Base-by-base conservation (phyloP, 1,140 invertebrate genomes). In the Colletes gigas region DNA sequence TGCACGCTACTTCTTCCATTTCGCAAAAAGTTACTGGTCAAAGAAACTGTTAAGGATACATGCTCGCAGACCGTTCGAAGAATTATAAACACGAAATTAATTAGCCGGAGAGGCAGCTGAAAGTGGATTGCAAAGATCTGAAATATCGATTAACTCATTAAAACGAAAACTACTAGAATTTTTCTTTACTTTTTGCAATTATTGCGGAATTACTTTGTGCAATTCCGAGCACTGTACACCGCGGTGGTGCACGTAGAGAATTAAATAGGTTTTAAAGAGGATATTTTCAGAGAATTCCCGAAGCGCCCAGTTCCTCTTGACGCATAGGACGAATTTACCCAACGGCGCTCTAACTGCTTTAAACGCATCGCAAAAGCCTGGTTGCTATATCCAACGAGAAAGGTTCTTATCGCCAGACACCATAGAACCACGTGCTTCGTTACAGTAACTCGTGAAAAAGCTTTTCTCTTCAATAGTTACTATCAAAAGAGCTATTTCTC, bases 321-420 rank as follows among this genome's bases (percentile, higher is more conserved):
- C 30, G n/a, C 14, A 17, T 15, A 17, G 44, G 66, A 55, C 66
- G 39, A 75, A 55, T 75, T 55, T 62, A 21, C n/a, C 62, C 19
- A n/a, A 14, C 30, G 9, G 9, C 14, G 9, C 14, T 41, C 47
- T 55, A 62, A 2, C 30, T 30, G 30, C 41, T 44, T 75, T 6
- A 41, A 66, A 75, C n/a, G 50, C 17, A 19, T 41, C 17, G 47
- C 30, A 41, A 54, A 65, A 65, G 19, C 41, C 21, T 30, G 30
- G 44, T 47, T 47, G 44, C 44, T n/a, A 6, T 47, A 17, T 9
- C 39, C 4, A 76, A 67, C 62, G 21, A 41, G 21, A 21, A 68
- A 76, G 17, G 65, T 68, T 68, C 54, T 76, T 50, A 76, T 76
- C 63, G 14, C 19, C 9, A 14, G 12, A 57, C 59, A 17, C 19